These are phyloP conservation scores for Neuroterus valhalla DNA, from an alignment of 1,140 invertebrate genomes.

Conservation along the genomic window DNA sequence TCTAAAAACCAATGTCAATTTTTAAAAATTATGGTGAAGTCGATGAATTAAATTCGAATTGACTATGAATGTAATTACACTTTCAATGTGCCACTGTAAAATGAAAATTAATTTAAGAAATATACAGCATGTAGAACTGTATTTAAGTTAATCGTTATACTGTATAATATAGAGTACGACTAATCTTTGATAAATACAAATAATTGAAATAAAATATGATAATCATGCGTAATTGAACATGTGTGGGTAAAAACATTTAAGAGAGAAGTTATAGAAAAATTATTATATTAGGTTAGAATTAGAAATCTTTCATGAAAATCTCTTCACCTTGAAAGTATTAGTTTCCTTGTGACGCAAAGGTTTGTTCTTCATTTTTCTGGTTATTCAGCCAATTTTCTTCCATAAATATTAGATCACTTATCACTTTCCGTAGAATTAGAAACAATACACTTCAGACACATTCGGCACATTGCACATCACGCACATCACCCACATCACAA, in stretches of 20 bases:
- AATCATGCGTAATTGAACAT: not conserved
- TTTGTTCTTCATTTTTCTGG: conserved; percentile 83
- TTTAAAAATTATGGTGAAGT: too few species aligned
- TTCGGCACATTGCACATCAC: too few species aligned
- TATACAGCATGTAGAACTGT: too few species aligned
- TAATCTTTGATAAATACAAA: not conserved
- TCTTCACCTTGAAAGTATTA: conserved; percentile 87
- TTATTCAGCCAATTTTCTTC: not conserved
- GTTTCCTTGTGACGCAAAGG: conserved; percentile 84
- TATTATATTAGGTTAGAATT: conserved; percentile 32
- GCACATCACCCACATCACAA: too few species aligned
- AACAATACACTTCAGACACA: too few species aligned
- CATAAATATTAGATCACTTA: not conserved
- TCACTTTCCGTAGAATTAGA: not conserved
- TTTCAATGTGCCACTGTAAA: too few species aligned
- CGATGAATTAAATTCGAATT: too few species aligned
- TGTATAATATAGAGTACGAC: too few species aligned
- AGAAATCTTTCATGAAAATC: conserved; percentile 34
- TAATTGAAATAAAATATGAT: not conserved
- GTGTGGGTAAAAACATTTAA: conserved; percentile 23
- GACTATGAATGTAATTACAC: too few species aligned
- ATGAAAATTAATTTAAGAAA: too few species aligned
- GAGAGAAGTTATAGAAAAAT: conserved; percentile 24
- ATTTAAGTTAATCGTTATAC: too few species aligned
- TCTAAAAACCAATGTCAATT: too few species aligned